Evolutionary conservation across 2,888 invertebrate species (phyloP).

Genomic region (Nomada flava): DNA sequence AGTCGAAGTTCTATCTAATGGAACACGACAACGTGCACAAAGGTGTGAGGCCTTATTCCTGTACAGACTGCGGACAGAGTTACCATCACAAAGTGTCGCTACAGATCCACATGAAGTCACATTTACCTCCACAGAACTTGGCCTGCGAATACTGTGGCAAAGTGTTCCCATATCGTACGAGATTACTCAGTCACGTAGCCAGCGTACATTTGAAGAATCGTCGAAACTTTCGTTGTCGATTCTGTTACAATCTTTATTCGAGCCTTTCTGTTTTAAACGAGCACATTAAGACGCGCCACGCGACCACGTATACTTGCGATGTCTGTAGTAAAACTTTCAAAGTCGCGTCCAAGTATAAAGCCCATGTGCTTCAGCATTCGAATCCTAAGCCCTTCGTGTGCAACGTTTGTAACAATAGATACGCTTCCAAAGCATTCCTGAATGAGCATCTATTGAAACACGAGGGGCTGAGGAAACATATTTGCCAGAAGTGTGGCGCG

Average conservation of each 20-base stretch:
- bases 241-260: slow-evolving; percentile 83
- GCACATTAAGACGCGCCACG: slow-evolving; percentile 81
- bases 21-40: slow-evolving; percentile 83
- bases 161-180: slow-evolving; percentile 82
- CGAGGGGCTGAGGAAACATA: slow-evolving; percentile 81
- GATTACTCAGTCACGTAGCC: slow-evolving; percentile 81
- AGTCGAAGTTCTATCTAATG: slow-evolving; percentile 82
- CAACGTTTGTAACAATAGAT: slow-evolving; percentile 81
- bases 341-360: slow-evolving; percentile 81
- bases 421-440: slow-evolving; percentile 82
- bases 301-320: slow-evolving; percentile 82
- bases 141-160: slow-evolving; percentile 83
- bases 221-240: slow-evolving; percentile 82
- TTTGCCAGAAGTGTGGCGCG: slow-evolving; percentile 82
- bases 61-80: slow-evolving; percentile 81
- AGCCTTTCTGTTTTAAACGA: slow-evolving; percentile 82
- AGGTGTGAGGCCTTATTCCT: slow-evolving; percentile 81
- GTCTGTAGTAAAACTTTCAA: slow-evolving; percentile 82
- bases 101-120: slow-evolving; percentile 83
- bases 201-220: slow-evolving; percentile 82
- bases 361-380: slow-evolving; percentile 81
- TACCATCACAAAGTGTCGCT: slow-evolving; percentile 83
- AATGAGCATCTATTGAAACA: slow-evolving; percentile 83
- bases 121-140: slow-evolving; percentile 82
- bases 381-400: slow-evolving; percentile 83